Conservation (phyloP, 2,797 vertebrate species). For the Chlorospingus semifuscus region DNA sequence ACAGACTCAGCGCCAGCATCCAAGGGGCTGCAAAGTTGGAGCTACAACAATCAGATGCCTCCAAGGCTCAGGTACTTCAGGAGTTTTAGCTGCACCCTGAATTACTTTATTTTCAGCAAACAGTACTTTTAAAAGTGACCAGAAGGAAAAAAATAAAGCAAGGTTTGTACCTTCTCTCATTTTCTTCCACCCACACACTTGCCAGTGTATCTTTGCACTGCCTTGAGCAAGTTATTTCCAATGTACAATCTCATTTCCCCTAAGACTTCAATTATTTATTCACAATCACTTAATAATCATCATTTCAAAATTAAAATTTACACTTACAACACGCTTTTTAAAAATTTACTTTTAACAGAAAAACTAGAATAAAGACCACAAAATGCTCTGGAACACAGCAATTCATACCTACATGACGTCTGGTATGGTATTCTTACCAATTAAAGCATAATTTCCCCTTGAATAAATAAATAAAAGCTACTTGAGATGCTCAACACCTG, state of each 20-base stretch:
- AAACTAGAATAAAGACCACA: not conserved
- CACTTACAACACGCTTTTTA: not conserved
- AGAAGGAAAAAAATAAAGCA: not conserved
- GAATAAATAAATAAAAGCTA: not conserved
- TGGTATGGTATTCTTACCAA: not conserved
- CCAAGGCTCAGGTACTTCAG: rapidly evolving
- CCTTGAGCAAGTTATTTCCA: not conserved
- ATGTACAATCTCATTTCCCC: not conserved
- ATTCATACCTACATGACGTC: not conserved
- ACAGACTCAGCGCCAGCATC: not conserved
- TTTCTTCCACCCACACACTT: not conserved
- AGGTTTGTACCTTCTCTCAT: not conserved
- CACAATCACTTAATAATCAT: not conserved
- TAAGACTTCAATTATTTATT: not conserved
- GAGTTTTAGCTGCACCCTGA: not conserved
- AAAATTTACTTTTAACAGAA: not conserved
- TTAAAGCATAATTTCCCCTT: not conserved
- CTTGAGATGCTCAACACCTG: not conserved
- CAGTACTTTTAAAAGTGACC: not conserved
- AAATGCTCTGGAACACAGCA: not conserved
- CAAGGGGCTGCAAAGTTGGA: not conserved
- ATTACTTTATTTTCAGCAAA: not conserved
- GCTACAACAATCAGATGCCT: not conserved
- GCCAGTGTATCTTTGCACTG: not conserved
- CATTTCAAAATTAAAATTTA: not conserved